These are phyloP conservation scores for Platichthys stellatus DNA, from an alignment of 2,113 vertebrate species.

Conservation along the genomic window DNA sequence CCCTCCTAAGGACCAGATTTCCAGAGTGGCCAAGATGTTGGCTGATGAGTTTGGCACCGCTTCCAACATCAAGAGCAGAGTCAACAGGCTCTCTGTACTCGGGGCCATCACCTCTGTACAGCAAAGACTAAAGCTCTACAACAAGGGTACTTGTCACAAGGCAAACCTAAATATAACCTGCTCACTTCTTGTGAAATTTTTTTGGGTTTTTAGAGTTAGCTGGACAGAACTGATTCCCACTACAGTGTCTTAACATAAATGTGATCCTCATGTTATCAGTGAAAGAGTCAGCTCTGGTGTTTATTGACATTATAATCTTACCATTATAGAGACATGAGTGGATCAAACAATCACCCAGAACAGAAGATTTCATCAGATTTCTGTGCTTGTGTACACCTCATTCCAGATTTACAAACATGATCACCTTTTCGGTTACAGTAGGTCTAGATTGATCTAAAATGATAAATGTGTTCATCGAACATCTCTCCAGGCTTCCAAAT, in stretches of 20 bases:
- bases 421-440: neutral
- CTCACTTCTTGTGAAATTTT: neutral
- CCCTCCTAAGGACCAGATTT: constrained; percentile 99
- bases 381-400: neutral
- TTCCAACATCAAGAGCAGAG: constrained; percentile 99
- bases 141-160: constrained; percentile 88
- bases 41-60: constrained; percentile 99
- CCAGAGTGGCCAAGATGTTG: constrained; percentile 99
- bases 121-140: constrained; percentile 99
- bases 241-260: neutral
- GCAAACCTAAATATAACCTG: neutral
- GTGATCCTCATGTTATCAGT: neutral
- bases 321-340: neutral
- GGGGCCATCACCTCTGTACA: constrained; percentile 99
- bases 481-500: neutral
- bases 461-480: neutral
- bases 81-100: constrained; percentile 98
- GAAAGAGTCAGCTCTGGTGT: neutral
- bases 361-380: neutral
- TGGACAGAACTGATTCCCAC: neutral
- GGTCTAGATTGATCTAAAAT: neutral
- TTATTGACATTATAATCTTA: too few relatives aligned
- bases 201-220: neutral
- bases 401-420: neutral
- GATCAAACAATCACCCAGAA: too few relatives aligned